Base-by-base conservation (phyloP, 2,888 invertebrate species). In the Acanthococcus lagerstroemiae region DNA sequence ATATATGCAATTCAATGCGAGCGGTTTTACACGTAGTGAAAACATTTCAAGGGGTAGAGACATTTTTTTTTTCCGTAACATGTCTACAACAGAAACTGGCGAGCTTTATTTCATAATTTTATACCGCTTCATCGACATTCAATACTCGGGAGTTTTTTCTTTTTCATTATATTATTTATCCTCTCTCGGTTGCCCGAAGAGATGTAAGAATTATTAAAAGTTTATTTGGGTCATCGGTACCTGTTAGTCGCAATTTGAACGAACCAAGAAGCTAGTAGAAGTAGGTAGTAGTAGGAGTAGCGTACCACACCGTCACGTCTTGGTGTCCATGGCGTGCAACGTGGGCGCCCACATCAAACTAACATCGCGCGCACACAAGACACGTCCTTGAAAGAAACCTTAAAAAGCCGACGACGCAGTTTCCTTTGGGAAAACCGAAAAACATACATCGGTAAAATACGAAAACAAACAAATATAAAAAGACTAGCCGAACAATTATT, bases 371-470 rank as follows among this genome's bases (percentile, higher is more conserved):
- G 50, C 60, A 61, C 61, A 61, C 27, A 17, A 44, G 44, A 52
- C 50, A 63, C 63, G 52, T 63, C 54, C 63, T 63, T 63, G 63
- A 63, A 63, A 63, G 63, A 63, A 63, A 63, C 63, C 63, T 63
- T 63, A 63, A 63, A 63, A 63, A 54, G 30, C 63, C 50, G 63
- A 54, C 24, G 52, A 63, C 63, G 52, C 63, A 63, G 63, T 63
- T 63, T 54, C 63, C 63, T 63, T 63, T 63, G 63, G 57, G 63
- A 63, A 63, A 63, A 63, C 63, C 63, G 63, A 63, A 63, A 63
- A 63, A 63, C 63, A 63, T 24, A 63, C 30, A 63, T 63, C 63
- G 63, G 54, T 54, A 54, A 63, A 63, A 52, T 22, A 52, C 63
- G 63, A 52, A 52, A 63, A 63, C 17, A 17, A 63, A 63, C 27